Evolutionary conservation across 1,140 invertebrate genomes (phyloP), one percentile per base, ranked within the genome.

Genomic region (Gonatopus flavifemur): DNA sequence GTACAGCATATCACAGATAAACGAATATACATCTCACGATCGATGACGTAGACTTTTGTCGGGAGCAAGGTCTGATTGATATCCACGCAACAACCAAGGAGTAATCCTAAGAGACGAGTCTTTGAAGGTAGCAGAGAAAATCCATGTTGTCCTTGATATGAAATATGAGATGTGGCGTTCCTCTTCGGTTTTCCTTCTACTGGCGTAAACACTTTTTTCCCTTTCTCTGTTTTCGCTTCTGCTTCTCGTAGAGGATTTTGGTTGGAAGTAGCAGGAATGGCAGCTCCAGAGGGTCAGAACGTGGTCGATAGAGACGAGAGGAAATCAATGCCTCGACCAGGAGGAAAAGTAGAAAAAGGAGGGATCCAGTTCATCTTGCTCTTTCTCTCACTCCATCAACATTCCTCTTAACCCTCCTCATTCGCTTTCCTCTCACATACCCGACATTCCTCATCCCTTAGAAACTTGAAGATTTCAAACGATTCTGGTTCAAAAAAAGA

Each of bases 271-370:
- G 61, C 58, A 56, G 68, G 61, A 58, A 62, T 55, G 62, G 32
- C 4, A 50, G 58, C 62, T 55, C 67, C 36, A 59, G 65, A 65
- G 66, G 62, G 64, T 65, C 42, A 60, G 56, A 67, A 70, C 62
- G 66, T 69, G 71, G 70, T 69, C 70, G 70, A 76, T 69, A 70
- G 67, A 72, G 72, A 74, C 70, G 71, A 74, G 72, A 74, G 68
- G 74, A 77, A 78, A 78, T 78, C 76, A 77, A 78, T 78, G 74
- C 74, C 57, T 66, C 61, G 28, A 66, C 60, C 62, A 60, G 62
- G n/a, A n/a, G n/a, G n/a, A n/a, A n/a, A n/a, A n/a, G n/a, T n/a
- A n/a, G n/a, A n/a, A n/a, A n/a, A n/a, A n/a, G n/a, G n/a, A n/a
- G n/a, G n/a, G 62, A 61, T 64, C 63, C 57, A 44, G 55, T 48